Evolutionary conservation across 1,140 invertebrate genomes (phyloP), one percentile per base, ranked within the genome.

Genomic region (Bombus polaris): DNA sequence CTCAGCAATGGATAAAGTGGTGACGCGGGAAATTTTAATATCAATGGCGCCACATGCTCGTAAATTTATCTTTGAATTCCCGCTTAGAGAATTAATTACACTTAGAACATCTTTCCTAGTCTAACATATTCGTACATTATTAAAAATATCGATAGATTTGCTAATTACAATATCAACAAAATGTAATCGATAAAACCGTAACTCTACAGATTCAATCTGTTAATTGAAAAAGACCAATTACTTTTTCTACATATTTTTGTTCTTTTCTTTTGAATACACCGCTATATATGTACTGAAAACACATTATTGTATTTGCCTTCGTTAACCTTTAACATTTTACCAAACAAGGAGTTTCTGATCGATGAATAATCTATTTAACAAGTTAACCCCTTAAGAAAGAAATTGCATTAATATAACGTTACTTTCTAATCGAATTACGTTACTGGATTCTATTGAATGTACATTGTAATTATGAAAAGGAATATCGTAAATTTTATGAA

Each of bases 1-100:
- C 22, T 62, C 39, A n/a, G 70, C 70, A 62, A n/a, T 28, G 35
- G 2, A 25, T 74, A 39, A 44, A 81, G 22, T 39, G 22, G 22
- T 5, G 13, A 6, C 37, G 39, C 12, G n/a, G 32, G 32, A 73
- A 62, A 81, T 73, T 35, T 65, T 28, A 81, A 81, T 81, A 81
- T 65, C 35, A 81, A 81, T 59, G 22, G 8, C 6, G 13, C 1
- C 3, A 18, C 3, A 18, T 13, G 44, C 32, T 18, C 12, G 8
- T 25, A n/a, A 4, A 39, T 74, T 42, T 81, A 81, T 10, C 9
- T 74, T 28, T 0, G 5, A 62, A 57, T 47, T 28, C 35, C 22
- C 12, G 9, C n/a, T 44, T 22, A 18, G 1, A 1, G n/a, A 44
- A 81, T 62, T 62, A 81, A 44, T 81, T 62, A 12, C n/a, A 47